Conservation (phyloP, 2,797 vertebrate genomes). For the Pangasius sanitwongsei region DNA sequence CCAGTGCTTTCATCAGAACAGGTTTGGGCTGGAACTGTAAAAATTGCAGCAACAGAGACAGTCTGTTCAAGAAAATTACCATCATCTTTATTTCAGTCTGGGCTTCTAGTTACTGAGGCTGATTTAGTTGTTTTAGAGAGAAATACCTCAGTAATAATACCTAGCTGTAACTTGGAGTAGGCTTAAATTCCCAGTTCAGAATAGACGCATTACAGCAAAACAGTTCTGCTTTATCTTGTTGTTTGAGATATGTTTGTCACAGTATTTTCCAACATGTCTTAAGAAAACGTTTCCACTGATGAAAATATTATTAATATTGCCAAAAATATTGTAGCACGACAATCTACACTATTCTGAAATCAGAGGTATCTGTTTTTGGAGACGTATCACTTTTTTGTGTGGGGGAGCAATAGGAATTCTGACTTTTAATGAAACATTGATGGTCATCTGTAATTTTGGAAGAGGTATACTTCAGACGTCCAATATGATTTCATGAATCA, state of each 20-base stretch:
- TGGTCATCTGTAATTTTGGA: background rate
- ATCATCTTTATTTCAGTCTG: background rate
- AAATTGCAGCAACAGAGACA: background rate
- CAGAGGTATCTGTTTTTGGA: background rate
- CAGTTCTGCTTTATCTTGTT: background rate
- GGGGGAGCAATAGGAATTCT: too few species aligned
- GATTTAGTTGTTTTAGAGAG: background rate
- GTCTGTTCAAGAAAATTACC: background rate
- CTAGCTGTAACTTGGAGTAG: background rate
- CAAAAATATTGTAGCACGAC: background rate
- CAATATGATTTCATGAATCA: background rate
- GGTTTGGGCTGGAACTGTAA: background rate
- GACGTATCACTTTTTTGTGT: too few species aligned
- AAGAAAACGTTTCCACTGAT: background rate
- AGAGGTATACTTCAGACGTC: background rate
- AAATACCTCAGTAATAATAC: background rate
- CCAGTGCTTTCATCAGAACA: background rate
- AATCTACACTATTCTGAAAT: background rate
- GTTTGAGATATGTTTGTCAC: background rate
- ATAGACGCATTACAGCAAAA: background rate
- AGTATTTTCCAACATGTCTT: background rate
- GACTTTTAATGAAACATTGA: background rate
- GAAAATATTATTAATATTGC: background rate
- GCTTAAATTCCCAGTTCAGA: background rate
- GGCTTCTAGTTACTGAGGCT: background rate